Conservation (phyloP, 2,888 invertebrate genomes). For the Drosophila anomalata region DNA sequence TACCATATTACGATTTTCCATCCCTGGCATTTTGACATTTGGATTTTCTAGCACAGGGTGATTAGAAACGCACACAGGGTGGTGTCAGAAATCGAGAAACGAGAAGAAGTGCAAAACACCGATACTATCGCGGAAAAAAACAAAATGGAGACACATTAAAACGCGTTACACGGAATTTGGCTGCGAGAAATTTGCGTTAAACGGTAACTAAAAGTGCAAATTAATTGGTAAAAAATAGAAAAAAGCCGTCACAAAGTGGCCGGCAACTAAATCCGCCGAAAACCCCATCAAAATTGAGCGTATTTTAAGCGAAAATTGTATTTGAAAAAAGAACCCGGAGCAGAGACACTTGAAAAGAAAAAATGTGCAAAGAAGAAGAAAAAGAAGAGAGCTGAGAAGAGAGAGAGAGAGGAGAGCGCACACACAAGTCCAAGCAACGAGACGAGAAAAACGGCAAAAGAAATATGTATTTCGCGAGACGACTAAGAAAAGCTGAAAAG, state of each 20-base stretch:
- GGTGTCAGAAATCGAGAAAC: background rate
- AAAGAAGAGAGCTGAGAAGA: constrained; percentile 49
- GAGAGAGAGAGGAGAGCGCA: constrained; percentile 49
- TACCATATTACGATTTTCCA: background rate
- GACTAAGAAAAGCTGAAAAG: constrained; percentile 62
- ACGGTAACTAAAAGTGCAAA: constrained; percentile 81
- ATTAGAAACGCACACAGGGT: background rate
- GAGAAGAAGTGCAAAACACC: constrained; percentile 6
- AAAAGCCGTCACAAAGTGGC: constrained; percentile 61
- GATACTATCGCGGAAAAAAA: constrained; percentile 70
- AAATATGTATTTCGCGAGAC: constrained; percentile 82
- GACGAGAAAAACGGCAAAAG: constrained; percentile 79
- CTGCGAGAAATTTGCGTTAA: constrained; percentile 81
- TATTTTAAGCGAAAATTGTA: constrained; percentile 73
- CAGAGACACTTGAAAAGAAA: constrained; percentile 68
- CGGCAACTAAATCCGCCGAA: constrained; percentile 58
- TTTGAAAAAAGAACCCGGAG: constrained; percentile 67
- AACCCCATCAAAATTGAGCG: constrained; percentile 53
- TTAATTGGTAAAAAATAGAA: constrained; percentile 68
- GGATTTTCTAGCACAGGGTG: background rate
- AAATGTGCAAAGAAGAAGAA: constrained; percentile 78
- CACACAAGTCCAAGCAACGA: constrained; percentile 57
- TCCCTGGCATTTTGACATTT: background rate
- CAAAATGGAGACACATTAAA: constrained; percentile 85
- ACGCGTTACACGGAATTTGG: constrained; percentile 84